Percentiles rank a stretch among this genome's conserved stretches.
phyloP scores from a whole-genome alignment of 2,113 vertebrate genomes.

The Tyto alba region DNA sequence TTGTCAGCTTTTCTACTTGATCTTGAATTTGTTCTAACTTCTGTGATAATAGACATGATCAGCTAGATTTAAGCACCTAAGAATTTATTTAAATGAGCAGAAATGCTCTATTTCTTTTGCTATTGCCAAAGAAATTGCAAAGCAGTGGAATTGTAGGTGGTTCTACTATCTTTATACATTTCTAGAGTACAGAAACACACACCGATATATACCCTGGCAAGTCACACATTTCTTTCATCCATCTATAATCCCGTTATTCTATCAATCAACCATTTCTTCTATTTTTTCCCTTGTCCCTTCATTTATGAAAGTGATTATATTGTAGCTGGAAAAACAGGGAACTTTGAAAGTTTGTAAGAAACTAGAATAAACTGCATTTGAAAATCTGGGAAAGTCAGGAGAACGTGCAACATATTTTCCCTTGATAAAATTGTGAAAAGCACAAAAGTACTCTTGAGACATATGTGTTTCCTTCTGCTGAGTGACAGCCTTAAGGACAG shows the following conservation, averaged over 20 bases:
- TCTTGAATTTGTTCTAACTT: neutral
- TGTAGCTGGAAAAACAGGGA: constrained; percentile 39
- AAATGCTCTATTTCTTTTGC: neutral
- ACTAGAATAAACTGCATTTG: constrained; percentile 76
- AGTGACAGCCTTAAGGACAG: constrained; percentile 77
- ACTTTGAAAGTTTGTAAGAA: constrained; percentile 72
- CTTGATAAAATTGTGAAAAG: constrained; percentile 78
- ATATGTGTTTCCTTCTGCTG: constrained; percentile 78
- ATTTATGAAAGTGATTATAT: constrained; percentile 57
- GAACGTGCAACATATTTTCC: constrained; percentile 79
- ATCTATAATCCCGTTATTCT: constrained; percentile 10
- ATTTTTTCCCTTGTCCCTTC: neutral
- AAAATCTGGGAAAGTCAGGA: constrained; percentile 75
- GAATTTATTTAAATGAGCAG: neutral
- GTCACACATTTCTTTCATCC: constrained; percentile 7
- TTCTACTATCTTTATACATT: constrained; percentile 34
- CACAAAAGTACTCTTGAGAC: constrained; percentile 76
- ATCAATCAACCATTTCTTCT: constrained; percentile 7
- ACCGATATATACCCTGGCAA: neutral
- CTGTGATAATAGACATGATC: neutral
- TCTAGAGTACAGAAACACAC: constrained; percentile 20
- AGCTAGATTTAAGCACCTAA: neutral
- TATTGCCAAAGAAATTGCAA: neutral
- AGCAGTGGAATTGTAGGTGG: constrained; percentile 13
- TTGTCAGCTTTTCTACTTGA: neutral